These are phyloP conservation scores for Drosophila asahinai DNA, from an alignment of 1,140 invertebrate genomes.

Conservation along the genomic window DNA sequence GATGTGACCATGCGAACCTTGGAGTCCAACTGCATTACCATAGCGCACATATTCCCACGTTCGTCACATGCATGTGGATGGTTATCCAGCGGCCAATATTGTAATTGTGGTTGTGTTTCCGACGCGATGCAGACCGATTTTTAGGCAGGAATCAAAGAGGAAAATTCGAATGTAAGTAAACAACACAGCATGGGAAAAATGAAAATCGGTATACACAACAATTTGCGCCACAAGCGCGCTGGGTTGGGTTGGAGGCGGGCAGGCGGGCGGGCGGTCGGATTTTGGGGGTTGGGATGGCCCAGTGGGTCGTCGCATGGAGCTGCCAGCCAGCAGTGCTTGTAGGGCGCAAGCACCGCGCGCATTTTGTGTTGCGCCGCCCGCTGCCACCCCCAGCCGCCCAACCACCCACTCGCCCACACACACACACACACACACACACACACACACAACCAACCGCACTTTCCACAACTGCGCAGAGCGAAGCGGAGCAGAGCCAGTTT, in stretches of 20 bases:
- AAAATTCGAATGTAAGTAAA: conserved; percentile 83
- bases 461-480: conserved; percentile 63
- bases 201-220: conserved; percentile 84
- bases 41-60: conserved; percentile 72
- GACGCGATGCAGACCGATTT: conserved; percentile 42
- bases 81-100: conserved; percentile 33
- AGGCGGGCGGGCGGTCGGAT: conserved; percentile 18
- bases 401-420: conserved; percentile 26
- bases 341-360: conserved; percentile 74
- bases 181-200: conserved; percentile 83
- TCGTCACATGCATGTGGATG: conserved; percentile 59
- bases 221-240: conserved; percentile 76
- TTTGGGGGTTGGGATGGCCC: conserved; percentile 43
- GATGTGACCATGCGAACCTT: conserved; percentile 84
- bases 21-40: conserved; percentile 84
- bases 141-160: conserved; percentile 61
- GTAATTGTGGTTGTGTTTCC: conserved; percentile 28
- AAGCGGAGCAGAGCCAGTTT: conserved; percentile 43
- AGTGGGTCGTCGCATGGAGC: conserved; percentile 60
- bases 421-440: neutral
- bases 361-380: conserved; percentile 74
- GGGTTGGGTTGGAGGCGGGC: conserved; percentile 31
- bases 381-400: conserved; percentile 32
- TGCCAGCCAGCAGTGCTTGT: conserved; percentile 31
- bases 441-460: conserved; percentile 41